A percentile compares a stretch with the other conserved stretches of the same genome.
Conservation (phyloP, 2,113 vertebrate genomes). For the Passerina amoena region DNA sequence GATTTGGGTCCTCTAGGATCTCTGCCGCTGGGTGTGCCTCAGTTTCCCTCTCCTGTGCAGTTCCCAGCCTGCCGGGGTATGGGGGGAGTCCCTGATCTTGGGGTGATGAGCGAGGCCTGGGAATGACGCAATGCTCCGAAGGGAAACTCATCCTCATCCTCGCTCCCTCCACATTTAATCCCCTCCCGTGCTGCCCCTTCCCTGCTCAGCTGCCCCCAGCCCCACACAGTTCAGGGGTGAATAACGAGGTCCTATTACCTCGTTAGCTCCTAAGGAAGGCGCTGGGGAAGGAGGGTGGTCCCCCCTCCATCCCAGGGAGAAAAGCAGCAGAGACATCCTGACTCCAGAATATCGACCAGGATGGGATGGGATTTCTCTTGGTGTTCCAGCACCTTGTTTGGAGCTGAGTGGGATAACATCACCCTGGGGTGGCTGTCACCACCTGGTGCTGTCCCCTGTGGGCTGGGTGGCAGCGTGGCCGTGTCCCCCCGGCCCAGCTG, state of each 20-base stretch:
- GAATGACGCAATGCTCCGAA: background rate
- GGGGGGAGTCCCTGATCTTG: background rate
- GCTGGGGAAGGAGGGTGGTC: background rate
- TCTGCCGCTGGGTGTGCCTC: background rate
- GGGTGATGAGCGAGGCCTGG: background rate
- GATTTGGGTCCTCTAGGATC: background rate
- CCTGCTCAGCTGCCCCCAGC: background rate
- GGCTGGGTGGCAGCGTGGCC: background rate
- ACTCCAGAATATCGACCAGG: background rate
- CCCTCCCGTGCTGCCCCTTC: background rate
- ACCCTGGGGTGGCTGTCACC: background rate
- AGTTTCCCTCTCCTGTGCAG: background rate
- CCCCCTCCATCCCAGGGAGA: background rate
- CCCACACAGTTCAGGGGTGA: fast-evolving
- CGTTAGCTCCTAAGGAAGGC: fast-evolving
- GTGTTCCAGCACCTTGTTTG: fast-evolving
- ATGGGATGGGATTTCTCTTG: fast-evolving
- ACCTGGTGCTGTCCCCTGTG: fast-evolving
- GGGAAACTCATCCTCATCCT: background rate
- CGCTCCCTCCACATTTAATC: background rate
- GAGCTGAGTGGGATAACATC: background rate
- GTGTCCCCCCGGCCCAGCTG: background rate
- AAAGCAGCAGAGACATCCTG: background rate
- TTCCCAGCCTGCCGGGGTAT: background rate
- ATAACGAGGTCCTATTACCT: background rate